phyloP scores from a whole-genome alignment of 2,797 vertebrate species.

The Sternarchorhynchus goeldii region DNA sequence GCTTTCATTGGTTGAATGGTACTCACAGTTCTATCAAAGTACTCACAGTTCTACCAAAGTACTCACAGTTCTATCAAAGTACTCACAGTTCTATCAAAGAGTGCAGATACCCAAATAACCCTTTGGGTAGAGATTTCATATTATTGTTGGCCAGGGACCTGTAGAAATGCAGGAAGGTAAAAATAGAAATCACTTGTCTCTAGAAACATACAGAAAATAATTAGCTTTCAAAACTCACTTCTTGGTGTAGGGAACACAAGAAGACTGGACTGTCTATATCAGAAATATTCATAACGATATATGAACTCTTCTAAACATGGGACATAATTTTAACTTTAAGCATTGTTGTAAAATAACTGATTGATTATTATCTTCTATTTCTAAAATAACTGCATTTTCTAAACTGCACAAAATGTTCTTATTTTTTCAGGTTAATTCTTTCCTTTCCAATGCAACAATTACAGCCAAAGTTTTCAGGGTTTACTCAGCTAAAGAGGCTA shows the following conservation, averaged over 20 bases:
- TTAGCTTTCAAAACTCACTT: not conserved
- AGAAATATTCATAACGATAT: too few species aligned
- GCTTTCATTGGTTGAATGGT: conserved; percentile 24
- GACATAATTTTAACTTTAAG: too few species aligned
- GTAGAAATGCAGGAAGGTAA: conserved; percentile 36
- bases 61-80: conserved; percentile 97
- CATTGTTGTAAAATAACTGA: too few species aligned
- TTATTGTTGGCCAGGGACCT: conserved; percentile 97
- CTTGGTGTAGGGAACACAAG: not conserved
- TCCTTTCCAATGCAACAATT: too few species aligned
- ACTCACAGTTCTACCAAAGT: conserved; percentile 97
- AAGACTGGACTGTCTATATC: not conserved
- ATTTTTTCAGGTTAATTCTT: too few species aligned
- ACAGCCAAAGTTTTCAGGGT: too few species aligned
- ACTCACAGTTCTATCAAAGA: conserved; percentile 98
- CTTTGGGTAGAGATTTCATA: conserved; percentile 87
- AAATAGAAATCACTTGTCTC: not conserved
- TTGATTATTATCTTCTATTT: too few species aligned
- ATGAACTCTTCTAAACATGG: too few species aligned
- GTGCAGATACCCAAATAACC: conserved; percentile 91
- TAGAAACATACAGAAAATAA: not conserved
- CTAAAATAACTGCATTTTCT: too few species aligned
- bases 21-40: conserved; percentile 97
- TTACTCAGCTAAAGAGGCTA: too few species aligned
- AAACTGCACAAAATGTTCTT: too few species aligned